Evolutionary conservation across 2,797 vertebrate species (phyloP), one percentile per base, ranked within the genome.

Genomic region (Netta rufina): DNA sequence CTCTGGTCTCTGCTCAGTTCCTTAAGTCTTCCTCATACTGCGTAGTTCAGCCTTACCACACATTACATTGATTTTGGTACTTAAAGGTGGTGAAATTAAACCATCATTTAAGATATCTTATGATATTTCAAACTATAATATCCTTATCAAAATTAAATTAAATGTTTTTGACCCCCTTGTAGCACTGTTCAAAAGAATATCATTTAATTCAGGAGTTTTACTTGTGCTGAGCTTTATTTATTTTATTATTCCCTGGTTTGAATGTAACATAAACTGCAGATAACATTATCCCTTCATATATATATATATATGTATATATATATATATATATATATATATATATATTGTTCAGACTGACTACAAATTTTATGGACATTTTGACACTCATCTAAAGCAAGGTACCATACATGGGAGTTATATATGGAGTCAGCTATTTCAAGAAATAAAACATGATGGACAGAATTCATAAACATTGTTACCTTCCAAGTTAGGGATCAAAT

Each of bases 141-240:
- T 43, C 15, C 18, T 60, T 54, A 43, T 51, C 12, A 33, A 76
- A 9, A 21, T 5, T 36, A 71, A 51, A 71, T 45, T 17, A 75
- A 66, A 22, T 8, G 2, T 0, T 7, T 81, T 75, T 75, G 16
- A 1, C 2, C 7, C 17, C 4, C 13, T 33, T 10, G 11, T 16
- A 49, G 2, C 19, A 49, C 36, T 21, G 22, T 76, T 71, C 2
- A 33, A 49, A 73, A 58, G 24, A 77, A 65, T 56, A 65, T 22
- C 6, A 54, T 20, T 32, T 51, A 70, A 45, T 16, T 56, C 8
- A n/a, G 9, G 9, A 39, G 57, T 70, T 79, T 89, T 3, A 2
- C 27, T 8, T 39, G 16, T 39, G 39, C 20, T 88, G n/a, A 73
- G 6, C 19, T 70, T 62, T 45, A 39, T 6, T 25, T n/a, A 36